Percentiles rank a stretch among this genome's conserved stretches.
These are phyloP conservation scores for Chirona hameri DNA, from an alignment of 2,888 invertebrate genomes.

Conservation along the genomic window DNA sequence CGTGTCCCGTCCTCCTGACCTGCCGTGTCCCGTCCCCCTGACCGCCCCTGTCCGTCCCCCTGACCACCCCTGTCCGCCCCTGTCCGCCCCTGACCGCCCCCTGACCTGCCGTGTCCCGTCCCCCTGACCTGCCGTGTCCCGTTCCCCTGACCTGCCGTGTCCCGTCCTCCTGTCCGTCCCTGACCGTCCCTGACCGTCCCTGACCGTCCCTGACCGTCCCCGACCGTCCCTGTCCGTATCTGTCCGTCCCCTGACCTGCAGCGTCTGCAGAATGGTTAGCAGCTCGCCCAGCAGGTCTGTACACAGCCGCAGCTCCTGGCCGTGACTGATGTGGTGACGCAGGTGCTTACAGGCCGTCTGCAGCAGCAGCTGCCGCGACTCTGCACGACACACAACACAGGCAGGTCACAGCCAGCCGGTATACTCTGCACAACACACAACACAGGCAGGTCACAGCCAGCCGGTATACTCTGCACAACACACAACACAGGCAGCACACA, in stretches of 20 bases:
- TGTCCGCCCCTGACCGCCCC: no score
- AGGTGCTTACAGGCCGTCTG: constrained; percentile 80
- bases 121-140: no score
- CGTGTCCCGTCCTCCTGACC: no score
- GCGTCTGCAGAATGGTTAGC: constrained; percentile 53
- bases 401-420: constrained; percentile 39
- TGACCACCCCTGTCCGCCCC: no score
- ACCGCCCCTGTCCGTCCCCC: no score
- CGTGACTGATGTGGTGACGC: constrained; percentile 71
- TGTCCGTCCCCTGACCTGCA: not conserved
- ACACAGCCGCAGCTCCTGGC: constrained; percentile 77
- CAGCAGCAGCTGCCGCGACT: constrained; percentile 77
- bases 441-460: not conserved
- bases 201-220: no score
- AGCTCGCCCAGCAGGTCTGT: constrained; percentile 84
- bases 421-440: constrained; percentile 32
- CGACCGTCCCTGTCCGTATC: no score
- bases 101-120: no score
- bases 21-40: no score
- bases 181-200: no score
- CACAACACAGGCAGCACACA: not conserved
- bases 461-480: constrained; percentile 37
- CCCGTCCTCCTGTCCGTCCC: no score
- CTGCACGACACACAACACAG: constrained; percentile 53
- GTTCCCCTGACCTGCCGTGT: no score